Evolutionary conservation across 1,140 invertebrate species (phyloP).

Genomic region (Camponotus floridanus): DNA sequence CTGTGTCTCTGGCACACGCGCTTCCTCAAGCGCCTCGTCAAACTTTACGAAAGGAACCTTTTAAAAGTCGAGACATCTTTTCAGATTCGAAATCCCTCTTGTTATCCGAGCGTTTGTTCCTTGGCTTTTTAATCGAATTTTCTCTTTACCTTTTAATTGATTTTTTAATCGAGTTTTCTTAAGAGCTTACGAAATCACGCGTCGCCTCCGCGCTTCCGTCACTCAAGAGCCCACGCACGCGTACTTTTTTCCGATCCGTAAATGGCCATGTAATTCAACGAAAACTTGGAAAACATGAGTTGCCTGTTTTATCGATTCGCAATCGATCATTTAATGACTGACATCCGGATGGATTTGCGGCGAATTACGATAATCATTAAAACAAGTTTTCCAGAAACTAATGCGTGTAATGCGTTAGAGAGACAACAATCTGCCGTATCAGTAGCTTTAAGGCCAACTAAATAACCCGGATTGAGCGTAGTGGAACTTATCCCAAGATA

Average conservation of each 20-base stretch:
- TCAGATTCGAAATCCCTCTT: no score
- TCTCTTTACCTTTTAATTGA: background rate
- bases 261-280: background rate
- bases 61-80: background rate
- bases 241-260: background rate
- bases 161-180: no score
- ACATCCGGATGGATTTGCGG: background rate
- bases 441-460: background rate
- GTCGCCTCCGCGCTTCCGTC: slow-evolving; percentile 4
- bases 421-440: background rate
- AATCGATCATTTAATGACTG: background rate
- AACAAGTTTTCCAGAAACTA: background rate
- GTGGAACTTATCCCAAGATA: background rate
- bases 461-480: background rate
- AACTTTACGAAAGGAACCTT: no score
- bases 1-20: background rate
- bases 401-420: background rate
- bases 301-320: background rate
- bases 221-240: background rate
- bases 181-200: background rate
- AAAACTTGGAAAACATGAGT: background rate
- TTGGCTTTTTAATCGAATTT: background rate
- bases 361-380: background rate
- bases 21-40: background rate
- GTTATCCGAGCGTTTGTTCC: background rate